phyloP scores from a whole-genome alignment of 2,888 invertebrate species.

The Hydrotaea diabolus region DNA sequence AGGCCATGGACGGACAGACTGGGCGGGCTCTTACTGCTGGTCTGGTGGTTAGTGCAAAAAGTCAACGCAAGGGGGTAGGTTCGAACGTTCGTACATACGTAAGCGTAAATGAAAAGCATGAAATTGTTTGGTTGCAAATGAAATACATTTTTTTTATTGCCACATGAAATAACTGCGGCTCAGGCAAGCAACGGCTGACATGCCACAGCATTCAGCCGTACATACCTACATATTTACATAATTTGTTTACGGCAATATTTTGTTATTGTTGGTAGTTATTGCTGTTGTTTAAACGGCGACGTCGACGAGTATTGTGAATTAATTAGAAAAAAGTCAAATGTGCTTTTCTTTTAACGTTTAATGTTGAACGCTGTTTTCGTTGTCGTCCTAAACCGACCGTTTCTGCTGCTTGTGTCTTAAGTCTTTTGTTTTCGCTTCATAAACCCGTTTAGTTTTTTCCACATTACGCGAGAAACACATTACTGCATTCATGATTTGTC shows the following conservation, averaged over 20 bases:
- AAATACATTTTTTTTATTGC: constrained; percentile 36
- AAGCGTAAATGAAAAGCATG: constrained; percentile 19
- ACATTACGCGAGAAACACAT: constrained; percentile 8
- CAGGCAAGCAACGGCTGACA: neutral
- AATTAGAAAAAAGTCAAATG: constrained; percentile 33
- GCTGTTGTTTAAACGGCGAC: neutral
- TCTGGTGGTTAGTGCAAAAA: neutral
- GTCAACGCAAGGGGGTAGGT: neutral
- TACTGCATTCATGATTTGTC: constrained; percentile 39
- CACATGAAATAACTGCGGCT: neutral
- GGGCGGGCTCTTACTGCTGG: neutral
- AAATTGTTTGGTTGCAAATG: constrained; percentile 35
- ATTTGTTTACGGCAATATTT: constrained; percentile 12
- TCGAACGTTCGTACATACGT: neutral
- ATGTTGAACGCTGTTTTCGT: neutral
- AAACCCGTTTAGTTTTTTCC: constrained; percentile 18
- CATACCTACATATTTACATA: constrained; percentile 13
- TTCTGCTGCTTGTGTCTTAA: constrained; percentile 8
- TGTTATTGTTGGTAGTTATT: neutral
- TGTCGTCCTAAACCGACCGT: neutral
- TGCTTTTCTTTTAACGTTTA: constrained; percentile 28
- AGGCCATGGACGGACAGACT: neutral
- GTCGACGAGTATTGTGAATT: constrained; percentile 18
- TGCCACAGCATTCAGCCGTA: constrained; percentile 2
- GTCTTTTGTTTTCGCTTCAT: constrained; percentile 8